Evolutionary conservation across 2,797 vertebrate species (phyloP).

Genomic region (Acanthurus leucopareius): DNA sequence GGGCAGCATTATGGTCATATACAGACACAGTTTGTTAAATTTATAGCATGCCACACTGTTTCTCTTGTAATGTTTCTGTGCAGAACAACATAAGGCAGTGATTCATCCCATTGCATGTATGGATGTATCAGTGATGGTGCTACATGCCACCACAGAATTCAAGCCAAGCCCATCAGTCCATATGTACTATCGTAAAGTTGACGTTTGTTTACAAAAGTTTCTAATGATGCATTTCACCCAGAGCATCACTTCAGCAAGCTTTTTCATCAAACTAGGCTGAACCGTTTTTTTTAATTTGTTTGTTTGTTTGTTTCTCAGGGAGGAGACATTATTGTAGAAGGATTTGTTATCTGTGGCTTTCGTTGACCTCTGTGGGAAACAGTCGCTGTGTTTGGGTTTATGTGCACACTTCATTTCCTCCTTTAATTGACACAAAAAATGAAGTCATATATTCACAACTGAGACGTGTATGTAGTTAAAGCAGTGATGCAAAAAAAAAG

Average conservation of each 20-base stretch:
- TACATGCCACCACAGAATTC: too few species aligned
- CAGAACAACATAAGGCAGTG: too few species aligned
- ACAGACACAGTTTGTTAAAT: too few species aligned
- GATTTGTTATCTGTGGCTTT: background rate
- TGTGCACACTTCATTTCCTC: background rate
- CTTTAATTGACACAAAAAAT: conserved; percentile 44
- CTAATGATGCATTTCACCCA: background rate
- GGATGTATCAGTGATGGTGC: too few species aligned
- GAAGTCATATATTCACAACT: conserved; percentile 28
- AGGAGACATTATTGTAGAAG: too few species aligned
- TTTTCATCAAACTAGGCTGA: background rate
- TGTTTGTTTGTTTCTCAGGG: too few species aligned
- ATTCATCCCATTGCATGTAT: too few species aligned
- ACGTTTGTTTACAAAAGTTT: background rate
- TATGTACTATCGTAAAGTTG: background rate
- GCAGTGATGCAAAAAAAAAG: conserved; percentile 22
- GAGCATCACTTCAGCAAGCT: background rate
- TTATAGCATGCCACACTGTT: too few species aligned
- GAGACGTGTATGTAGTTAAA: conserved; percentile 6
- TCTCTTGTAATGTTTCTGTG: too few species aligned
- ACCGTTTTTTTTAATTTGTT: too few species aligned
- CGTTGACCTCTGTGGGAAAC: background rate
- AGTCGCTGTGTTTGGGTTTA: background rate
- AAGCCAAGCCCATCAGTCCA: background rate
- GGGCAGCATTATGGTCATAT: too few species aligned